phyloP scores from a whole-genome alignment of 2,797 vertebrate species.

The Florisuga fusca region DNA sequence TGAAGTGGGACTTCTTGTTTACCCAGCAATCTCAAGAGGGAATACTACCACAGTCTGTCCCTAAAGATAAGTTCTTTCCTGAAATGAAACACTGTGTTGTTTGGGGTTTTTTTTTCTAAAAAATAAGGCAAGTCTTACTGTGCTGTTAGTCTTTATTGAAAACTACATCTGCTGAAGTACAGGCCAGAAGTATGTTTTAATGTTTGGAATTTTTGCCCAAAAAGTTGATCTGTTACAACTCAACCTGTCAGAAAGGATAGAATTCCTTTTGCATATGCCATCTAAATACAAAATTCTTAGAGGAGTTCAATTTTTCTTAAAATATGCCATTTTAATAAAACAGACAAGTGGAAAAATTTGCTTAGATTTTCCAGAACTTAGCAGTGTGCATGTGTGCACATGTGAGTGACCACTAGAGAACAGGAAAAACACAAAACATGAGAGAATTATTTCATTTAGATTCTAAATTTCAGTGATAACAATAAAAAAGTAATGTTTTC shows the following conservation, averaged over 20 bases:
- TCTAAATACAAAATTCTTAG: background rate
- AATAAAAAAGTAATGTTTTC: background rate
- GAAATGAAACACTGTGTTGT: background rate
- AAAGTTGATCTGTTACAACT: background rate
- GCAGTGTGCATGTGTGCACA: background rate
- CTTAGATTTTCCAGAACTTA: background rate
- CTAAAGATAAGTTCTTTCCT: background rate
- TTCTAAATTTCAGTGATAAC: background rate
- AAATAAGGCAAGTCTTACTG: background rate
- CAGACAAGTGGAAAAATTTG: background rate
- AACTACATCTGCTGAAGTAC: background rate
- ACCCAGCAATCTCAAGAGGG: background rate
- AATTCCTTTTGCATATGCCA: background rate
- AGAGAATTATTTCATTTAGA: background rate
- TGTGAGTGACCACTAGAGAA: background rate
- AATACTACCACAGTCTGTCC: background rate
- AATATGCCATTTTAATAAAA: background rate
- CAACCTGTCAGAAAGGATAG: background rate
- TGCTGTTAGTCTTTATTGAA: background rate
- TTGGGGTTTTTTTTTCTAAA: background rate
- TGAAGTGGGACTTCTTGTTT: background rate
- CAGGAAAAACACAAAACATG: background rate
- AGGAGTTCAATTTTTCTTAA: background rate
- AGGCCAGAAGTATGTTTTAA: background rate
- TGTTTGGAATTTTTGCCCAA: background rate